phyloP scores from a whole-genome alignment of 2,888 invertebrate species.

The Ochropacha duplaris region DNA sequence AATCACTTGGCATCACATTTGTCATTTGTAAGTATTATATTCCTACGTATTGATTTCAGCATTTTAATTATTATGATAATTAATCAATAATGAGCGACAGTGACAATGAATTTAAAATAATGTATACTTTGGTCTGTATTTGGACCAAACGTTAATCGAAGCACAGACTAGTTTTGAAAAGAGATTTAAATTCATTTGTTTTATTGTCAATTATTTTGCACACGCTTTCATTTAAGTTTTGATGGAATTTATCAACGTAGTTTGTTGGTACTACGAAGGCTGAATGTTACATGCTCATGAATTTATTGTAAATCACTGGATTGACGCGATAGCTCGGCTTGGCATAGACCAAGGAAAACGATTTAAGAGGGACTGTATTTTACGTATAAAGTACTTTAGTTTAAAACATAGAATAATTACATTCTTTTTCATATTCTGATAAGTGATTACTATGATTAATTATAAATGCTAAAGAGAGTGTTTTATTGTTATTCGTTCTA shows the following conservation, averaged over 20 bases:
- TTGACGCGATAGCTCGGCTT: constrained; percentile 6
- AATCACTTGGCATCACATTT: no score
- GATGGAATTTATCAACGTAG: neutral
- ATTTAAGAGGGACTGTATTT: constrained; percentile 15
- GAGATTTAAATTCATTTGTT: neutral
- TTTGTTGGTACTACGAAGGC: constrained; percentile 39
- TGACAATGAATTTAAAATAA: no score
- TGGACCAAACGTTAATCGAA: no score
- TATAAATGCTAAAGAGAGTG: neutral
- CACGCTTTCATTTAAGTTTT: neutral
- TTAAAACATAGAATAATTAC: neutral
- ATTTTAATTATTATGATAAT: neutral
- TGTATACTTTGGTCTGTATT: no score
- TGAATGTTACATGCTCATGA: constrained; percentile 55
- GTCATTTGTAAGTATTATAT: no score
- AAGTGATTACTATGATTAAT: no score
- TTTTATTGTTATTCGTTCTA: constrained; percentile 16
- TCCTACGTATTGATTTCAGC: neutral
- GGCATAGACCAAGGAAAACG: constrained; percentile 20
- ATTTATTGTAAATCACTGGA: constrained; percentile 11
- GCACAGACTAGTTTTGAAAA: no score
- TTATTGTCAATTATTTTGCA: neutral
- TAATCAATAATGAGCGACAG: no score
- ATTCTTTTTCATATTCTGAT: no score
- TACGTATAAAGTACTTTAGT: neutral